A percentile compares a stretch with the other conserved stretches of the same genome.
These are phyloP conservation scores for Clavelina lepadiformis DNA, from an alignment of 23 tunicate species.

Conservation along the genomic window DNA sequence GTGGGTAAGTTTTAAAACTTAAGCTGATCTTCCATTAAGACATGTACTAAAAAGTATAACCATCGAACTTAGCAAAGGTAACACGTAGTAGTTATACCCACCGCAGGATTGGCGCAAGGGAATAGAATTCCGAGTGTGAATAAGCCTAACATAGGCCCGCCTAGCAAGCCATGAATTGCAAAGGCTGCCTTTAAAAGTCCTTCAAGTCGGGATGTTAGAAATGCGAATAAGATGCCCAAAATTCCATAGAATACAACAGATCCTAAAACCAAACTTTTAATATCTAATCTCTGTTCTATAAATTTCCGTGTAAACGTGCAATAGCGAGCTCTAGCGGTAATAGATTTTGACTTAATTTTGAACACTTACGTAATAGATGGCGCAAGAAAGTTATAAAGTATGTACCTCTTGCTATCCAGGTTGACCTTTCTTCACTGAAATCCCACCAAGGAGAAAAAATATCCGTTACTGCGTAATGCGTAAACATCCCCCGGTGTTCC, in stretches of 20 bases:
- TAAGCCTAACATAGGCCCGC: slow-evolving; percentile 64
- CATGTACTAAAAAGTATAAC: no score
- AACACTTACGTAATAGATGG: slow-evolving; percentile 1
- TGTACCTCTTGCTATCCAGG: slow-evolving; percentile 66
- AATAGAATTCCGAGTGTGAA: slow-evolving; percentile 54
- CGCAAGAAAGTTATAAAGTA: no score
- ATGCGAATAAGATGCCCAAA: slow-evolving; percentile 53
- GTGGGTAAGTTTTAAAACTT: no score
- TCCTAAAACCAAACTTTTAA: no score
- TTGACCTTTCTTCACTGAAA: slow-evolving; percentile 24
- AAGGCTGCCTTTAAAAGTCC: slow-evolving; percentile 57
- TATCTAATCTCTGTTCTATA: no score
- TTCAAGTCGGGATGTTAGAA: slow-evolving; percentile 45
- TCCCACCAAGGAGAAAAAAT: slow-evolving; percentile 55
- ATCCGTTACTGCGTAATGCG: slow-evolving; percentile 47
- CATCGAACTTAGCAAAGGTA: no score
- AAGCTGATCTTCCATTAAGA: no score
- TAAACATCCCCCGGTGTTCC: slow-evolving; percentile 69
- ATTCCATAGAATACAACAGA: slow-evolving; percentile 44
- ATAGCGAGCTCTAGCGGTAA: no score
- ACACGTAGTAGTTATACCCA: no score
- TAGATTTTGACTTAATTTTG: no score
- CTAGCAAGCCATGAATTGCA: slow-evolving; percentile 51
- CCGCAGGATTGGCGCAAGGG: slow-evolving; percentile 55
- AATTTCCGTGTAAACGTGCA: no score